Conservation (phyloP, 2,113 vertebrate species). For the Sphyrna mokarran region DNA sequence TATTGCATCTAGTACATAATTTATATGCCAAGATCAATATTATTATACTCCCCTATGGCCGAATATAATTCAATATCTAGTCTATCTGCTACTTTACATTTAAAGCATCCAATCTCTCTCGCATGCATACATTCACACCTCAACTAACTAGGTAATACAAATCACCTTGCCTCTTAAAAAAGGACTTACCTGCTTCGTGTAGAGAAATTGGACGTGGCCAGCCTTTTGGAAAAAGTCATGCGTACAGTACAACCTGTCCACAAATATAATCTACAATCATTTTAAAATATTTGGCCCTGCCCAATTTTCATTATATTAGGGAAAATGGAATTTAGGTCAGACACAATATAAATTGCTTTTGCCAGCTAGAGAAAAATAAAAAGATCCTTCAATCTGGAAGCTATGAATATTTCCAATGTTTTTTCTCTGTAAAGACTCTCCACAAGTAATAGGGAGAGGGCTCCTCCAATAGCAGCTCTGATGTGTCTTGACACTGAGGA, state of each 20-base stretch:
- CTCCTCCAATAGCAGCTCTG: not conserved
- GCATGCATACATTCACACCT: conserved; percentile 5
- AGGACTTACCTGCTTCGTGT: conserved; percentile 25
- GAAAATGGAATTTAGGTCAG: conserved; percentile 34
- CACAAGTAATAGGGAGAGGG: not conserved
- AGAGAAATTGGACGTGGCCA: conserved; percentile 34
- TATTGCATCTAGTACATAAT: not conserved
- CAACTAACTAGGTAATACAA: conserved; percentile 33
- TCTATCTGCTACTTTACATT: conserved; percentile 19
- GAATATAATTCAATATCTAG: conserved; percentile 4
- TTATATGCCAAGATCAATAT: not conserved
- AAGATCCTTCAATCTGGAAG: not conserved
- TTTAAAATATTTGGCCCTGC: conserved; percentile 31
- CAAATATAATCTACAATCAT: conserved; percentile 36
- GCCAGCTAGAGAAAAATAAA: conserved; percentile 7
- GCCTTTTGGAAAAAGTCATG: conserved; percentile 34
- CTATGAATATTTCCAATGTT: not conserved
- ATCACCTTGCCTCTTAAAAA: conserved; percentile 34
- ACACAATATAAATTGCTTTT: conserved; percentile 14
- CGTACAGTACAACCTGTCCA: conserved; percentile 35
- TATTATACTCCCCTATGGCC: not conserved
- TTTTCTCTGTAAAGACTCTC: not conserved
- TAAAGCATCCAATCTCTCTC: not conserved
- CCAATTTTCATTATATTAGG: conserved; percentile 34
- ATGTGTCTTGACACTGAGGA: not conserved